Evolutionary conservation across 2,888 invertebrate genomes (phyloP).

Genomic region (Bhutanitis thaidina): DNA sequence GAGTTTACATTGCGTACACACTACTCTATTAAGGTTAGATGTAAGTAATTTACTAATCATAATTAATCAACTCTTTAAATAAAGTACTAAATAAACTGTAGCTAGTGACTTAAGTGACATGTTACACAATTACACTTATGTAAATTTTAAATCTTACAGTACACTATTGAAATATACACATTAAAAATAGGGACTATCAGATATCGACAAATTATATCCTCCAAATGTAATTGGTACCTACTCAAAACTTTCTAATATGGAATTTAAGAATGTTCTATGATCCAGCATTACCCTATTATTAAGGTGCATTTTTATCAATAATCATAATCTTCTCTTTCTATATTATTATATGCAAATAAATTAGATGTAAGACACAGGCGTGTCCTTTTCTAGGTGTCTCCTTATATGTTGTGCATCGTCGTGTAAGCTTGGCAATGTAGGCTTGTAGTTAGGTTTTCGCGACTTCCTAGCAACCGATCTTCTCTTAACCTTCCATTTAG

Average conservation of each 20-base stretch:
- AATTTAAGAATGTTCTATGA: constrained; percentile 47
- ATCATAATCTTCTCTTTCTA: constrained; percentile 72
- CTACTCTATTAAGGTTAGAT: constrained; percentile 60
- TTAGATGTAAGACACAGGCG: constrained; percentile 63
- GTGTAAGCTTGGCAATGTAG: constrained; percentile 71
- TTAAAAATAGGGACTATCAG: constrained; percentile 3
- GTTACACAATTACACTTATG: constrained; percentile 52
- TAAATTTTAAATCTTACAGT: constrained; percentile 38
- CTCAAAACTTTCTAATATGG: constrained; percentile 35
- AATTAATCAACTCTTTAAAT: constrained; percentile 65
- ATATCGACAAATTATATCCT: constrained; percentile 20
- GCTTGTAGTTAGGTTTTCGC: constrained; percentile 73
- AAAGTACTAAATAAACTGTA: constrained; percentile 69
- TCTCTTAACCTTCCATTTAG: constrained; percentile 73
- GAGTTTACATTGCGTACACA: constrained; percentile 66
- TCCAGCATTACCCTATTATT: constrained; percentile 52
- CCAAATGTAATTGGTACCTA: constrained; percentile 31
- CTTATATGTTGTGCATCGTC: constrained; percentile 70
- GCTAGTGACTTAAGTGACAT: constrained; percentile 48
- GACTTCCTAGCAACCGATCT: constrained; percentile 73
- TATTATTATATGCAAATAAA: constrained; percentile 54
- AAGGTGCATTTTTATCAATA: constrained; percentile 74
- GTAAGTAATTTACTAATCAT: constrained; percentile 55
- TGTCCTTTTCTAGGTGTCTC: constrained; percentile 71
- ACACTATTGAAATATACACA: constrained; percentile 22